Evolutionary conservation across 2,888 invertebrate genomes (phyloP).

Genomic region (Troides aeacus): DNA sequence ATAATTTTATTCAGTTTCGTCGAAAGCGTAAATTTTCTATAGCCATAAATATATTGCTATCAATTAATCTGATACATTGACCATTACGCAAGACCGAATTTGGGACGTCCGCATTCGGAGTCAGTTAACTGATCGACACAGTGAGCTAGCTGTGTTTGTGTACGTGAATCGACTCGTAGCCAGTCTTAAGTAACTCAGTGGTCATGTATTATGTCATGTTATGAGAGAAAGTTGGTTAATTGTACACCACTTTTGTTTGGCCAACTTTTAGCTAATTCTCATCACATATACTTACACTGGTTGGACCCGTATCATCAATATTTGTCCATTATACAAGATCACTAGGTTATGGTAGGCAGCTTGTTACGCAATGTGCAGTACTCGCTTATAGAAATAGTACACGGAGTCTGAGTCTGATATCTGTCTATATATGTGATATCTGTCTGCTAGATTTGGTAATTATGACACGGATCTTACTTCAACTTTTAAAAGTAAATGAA

Average conservation of each 20-base stretch:
- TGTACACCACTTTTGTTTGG: constrained; percentile 18
- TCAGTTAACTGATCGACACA: constrained; percentile 34
- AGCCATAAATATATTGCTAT: constrained; percentile 8
- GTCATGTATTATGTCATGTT: constrained; percentile 29
- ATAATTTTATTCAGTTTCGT: background rate
- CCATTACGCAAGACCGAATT: constrained; percentile 22
- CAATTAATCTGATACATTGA: constrained; percentile 20
- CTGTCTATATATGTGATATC: background rate
- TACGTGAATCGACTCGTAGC: constrained; percentile 31
- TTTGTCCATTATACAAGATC: constrained; percentile 20
- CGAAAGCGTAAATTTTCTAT: constrained; percentile 17
- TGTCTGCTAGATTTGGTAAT: background rate
- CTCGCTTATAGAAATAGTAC: background rate
- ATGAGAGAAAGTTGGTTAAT: constrained; percentile 29
- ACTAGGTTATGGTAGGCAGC: constrained; percentile 20
- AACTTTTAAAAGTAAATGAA: too few species aligned
- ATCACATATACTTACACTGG: constrained; percentile 3
- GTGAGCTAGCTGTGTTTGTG: constrained; percentile 36
- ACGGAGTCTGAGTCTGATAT: background rate
- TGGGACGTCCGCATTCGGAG: constrained; percentile 28
- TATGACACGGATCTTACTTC: background rate
- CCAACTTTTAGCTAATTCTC: constrained; percentile 23
- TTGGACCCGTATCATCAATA: constrained; percentile 6
- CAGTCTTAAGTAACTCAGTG: constrained; percentile 27
- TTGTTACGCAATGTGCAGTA: constrained; percentile 4